phyloP scores from a whole-genome alignment of 2,888 invertebrate species.

The Xanthia togata region DNA sequence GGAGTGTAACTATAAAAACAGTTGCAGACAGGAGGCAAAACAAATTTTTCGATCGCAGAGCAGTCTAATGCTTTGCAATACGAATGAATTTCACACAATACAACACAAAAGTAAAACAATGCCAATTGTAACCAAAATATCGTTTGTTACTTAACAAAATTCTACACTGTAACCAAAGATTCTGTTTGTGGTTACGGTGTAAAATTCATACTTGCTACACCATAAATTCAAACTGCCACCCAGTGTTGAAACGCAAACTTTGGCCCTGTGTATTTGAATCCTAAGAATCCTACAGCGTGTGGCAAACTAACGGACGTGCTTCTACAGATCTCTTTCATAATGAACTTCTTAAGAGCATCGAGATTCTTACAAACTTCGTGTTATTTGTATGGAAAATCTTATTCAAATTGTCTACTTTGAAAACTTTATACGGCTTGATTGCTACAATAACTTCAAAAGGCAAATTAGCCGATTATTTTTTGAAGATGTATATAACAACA shows the following conservation, averaged over 20 bases:
- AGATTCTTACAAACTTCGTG: conserved; percentile 23
- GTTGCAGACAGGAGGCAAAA: too few species aligned
- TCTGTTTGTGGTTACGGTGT: too few species aligned
- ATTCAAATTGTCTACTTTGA: conserved; percentile 36
- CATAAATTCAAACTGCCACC: conserved; percentile 3
- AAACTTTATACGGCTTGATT: background rate
- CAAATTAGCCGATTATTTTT: conserved; percentile 15
- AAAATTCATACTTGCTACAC: too few species aligned
- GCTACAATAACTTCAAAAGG: background rate
- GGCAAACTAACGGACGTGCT: conserved; percentile 53
- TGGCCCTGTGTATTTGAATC: conserved; percentile 31
- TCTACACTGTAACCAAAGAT: background rate
- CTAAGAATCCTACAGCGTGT: conserved; percentile 33
- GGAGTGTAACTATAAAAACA: too few species aligned
- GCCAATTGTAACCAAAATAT: background rate
- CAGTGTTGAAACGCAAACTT: conserved; percentile 32
- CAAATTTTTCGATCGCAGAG: too few species aligned
- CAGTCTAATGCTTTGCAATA: too few species aligned
- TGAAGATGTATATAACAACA: background rate
- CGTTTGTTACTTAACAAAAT: background rate
- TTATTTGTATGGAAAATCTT: conserved; percentile 32
- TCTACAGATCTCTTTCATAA: conserved; percentile 27
- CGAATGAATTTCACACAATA: too few species aligned
- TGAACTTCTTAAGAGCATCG: conserved; percentile 33
- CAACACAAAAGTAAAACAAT: background rate